Conservation (phyloP, 2,113 vertebrate genomes). For the Hyperoodon ampullatus region DNA sequence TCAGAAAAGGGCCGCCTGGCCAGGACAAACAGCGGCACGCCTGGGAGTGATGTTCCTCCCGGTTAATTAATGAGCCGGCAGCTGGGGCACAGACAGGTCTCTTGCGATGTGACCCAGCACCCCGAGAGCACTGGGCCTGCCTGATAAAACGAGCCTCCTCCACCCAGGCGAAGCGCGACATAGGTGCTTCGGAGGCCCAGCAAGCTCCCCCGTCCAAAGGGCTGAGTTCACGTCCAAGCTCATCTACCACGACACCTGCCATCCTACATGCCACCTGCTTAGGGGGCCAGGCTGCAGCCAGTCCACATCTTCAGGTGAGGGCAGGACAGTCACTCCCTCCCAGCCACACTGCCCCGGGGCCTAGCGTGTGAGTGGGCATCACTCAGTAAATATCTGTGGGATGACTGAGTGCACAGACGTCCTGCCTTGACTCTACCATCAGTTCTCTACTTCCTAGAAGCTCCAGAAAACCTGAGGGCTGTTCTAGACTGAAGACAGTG, state of each 20-base stretch:
- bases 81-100: neutral
- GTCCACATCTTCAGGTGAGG: neutral
- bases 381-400: neutral
- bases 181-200: neutral
- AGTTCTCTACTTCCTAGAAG: neutral
- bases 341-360: fast-evolving
- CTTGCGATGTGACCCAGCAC: neutral
- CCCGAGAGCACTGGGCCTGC: neutral
- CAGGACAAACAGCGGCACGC: fast-evolving
- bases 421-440: neutral
- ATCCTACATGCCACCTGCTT: neutral
- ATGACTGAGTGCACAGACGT: no score
- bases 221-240: neutral
- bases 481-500: neutral
- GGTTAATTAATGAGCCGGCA: neutral
- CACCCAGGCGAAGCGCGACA: fast-evolving
- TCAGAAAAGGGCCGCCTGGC: neutral
- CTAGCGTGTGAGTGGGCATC: fast-evolving
- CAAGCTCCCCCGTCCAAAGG: neutral
- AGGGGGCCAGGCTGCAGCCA: neutral
- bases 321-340: neutral
- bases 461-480: neutral
- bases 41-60: neutral
- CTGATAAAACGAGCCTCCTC: neutral
- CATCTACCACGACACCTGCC: neutral